Conservation (phyloP, 2,888 invertebrate species). For the Eilema caniola region DNA sequence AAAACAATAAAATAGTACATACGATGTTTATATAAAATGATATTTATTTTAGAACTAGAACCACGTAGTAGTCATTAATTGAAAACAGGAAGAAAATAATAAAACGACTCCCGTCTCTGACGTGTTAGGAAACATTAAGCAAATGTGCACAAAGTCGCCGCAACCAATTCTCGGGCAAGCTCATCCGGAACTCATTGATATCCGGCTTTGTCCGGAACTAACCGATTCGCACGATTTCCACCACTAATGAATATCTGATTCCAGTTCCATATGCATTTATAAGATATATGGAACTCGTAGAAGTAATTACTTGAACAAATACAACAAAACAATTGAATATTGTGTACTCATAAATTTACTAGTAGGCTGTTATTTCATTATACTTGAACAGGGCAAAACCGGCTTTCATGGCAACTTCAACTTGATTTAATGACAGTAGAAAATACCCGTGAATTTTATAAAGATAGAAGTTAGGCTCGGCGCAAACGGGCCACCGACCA, state of each 20-base stretch:
- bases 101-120: not conserved
- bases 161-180: constrained; percentile 45
- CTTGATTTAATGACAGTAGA: too few species aligned
- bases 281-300: constrained; percentile 10
- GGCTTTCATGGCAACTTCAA: too few species aligned
- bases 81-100: not conserved
- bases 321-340: not conserved
- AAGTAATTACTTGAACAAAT: not conserved
- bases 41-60: too few species aligned
- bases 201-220: constrained; percentile 51
- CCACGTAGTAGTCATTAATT: not conserved
- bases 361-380: too few species aligned
- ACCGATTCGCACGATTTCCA: constrained; percentile 38
- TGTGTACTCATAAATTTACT: too few species aligned
- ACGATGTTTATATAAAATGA: not conserved
- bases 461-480: too few species aligned
- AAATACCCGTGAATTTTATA: too few species aligned
- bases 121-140: constrained; percentile 17
- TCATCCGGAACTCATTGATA: constrained; percentile 49
- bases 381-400: too few species aligned
- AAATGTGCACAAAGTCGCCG: constrained; percentile 36
- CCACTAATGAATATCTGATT: constrained; percentile 48
- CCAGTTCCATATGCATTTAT: constrained; percentile 33
- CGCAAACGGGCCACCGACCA: too few species aligned
- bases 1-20: not conserved